A percentile compares a stretch with the other conserved stretches of the same genome.
These are phyloP conservation scores for Columba janthina DNA, from an alignment of 2,113 vertebrate species.

Conservation along the genomic window DNA sequence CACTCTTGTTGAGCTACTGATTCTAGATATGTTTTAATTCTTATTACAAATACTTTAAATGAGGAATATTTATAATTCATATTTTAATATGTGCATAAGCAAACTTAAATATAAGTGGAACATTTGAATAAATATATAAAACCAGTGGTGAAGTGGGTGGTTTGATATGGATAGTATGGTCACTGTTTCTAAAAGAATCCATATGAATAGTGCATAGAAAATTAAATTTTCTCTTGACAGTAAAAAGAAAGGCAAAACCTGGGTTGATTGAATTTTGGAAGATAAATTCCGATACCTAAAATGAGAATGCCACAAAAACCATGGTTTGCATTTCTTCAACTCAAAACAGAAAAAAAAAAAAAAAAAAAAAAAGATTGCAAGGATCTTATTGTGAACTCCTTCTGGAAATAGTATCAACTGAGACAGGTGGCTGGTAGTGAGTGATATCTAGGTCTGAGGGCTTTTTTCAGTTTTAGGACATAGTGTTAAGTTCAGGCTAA, in stretches of 20 bases:
- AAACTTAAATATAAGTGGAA: not conserved
- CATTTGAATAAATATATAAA: not conserved
- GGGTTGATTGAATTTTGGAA: not conserved
- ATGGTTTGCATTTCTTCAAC: not conserved
- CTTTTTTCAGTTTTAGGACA: not conserved
- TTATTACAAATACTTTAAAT: not conserved
- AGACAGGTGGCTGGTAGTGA: not conserved
- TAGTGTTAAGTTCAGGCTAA: not conserved
- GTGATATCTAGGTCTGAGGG: not conserved
- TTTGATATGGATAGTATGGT: not conserved
- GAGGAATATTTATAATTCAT: not conserved
- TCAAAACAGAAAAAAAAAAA: fast-evolving
- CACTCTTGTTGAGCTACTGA: not conserved
- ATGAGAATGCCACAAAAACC: not conserved
- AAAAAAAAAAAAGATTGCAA: fast-evolving
- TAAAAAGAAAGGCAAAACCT: not conserved
- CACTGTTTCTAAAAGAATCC: not conserved
- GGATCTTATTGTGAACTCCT: not conserved
- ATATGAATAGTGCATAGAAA: not conserved
- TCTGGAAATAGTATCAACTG: not conserved
- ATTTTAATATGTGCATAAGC: not conserved
- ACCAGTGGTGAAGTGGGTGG: not conserved
- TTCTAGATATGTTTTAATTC: not conserved
- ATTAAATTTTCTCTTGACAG: not conserved
- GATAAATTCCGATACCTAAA: not conserved